Conservation (phyloP, 2,888 invertebrate genomes). For the Catotricha subobsoleta region DNA sequence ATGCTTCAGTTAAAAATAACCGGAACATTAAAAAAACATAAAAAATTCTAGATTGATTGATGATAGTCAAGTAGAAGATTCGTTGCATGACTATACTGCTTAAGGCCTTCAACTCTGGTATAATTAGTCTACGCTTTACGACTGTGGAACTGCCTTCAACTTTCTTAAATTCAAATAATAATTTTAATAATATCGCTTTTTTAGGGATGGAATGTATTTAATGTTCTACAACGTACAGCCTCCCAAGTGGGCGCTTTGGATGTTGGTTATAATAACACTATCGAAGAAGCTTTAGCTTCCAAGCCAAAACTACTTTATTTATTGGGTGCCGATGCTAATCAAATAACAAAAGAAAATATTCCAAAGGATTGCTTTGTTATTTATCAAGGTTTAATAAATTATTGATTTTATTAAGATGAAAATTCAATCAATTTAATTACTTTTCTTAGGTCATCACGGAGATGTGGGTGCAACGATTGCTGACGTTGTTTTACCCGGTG, state of each 20-base stretch:
- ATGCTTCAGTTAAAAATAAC: too few species aligned
- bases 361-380: constrained; percentile 70
- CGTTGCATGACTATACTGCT: too few species aligned
- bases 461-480: constrained; percentile 85
- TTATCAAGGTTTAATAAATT: constrained; percentile 51
- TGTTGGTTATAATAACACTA: constrained; percentile 74
- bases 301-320: constrained; percentile 72
- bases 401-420: constrained; percentile 2
- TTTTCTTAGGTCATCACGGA: constrained; percentile 71
- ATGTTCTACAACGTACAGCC: constrained; percentile 84
- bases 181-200: constrained; percentile 1
- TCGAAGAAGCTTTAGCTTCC: constrained; percentile 34
- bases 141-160: too few species aligned
- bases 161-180: too few species aligned
- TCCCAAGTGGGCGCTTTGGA: constrained; percentile 90
- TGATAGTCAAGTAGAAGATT: too few species aligned
- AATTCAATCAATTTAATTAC: not conserved
- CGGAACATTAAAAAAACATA: too few species aligned
- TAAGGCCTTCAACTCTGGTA: too few species aligned
- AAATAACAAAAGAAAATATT: constrained; percentile 56
- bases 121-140: too few species aligned
- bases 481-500: constrained; percentile 84
- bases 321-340: constrained; percentile 83
- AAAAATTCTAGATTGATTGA: too few species aligned
- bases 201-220: constrained; percentile 63